These are phyloP conservation scores for Lypha dubia DNA, from an alignment of 2,888 invertebrate genomes.

Conservation along the genomic window DNA sequence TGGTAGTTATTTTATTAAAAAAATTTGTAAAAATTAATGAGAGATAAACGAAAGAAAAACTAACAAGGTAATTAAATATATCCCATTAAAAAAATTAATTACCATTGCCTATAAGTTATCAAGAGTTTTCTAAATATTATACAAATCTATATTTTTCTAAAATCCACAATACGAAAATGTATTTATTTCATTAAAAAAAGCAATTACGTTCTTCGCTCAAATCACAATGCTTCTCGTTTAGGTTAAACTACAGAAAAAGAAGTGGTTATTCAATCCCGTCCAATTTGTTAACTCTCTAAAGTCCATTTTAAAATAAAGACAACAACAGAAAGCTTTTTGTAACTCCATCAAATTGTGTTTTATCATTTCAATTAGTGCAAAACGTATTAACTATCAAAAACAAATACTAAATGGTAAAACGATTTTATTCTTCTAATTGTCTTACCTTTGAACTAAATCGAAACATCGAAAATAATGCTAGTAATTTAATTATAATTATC, in stretches of 20 bases:
- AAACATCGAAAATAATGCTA: constrained; percentile 59
- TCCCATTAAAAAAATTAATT: too few species aligned
- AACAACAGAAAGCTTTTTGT: not conserved
- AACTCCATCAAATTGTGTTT: constrained; percentile 30
- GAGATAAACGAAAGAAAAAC: not conserved
- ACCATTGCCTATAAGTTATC: too few species aligned
- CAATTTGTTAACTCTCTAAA: constrained; percentile 32
- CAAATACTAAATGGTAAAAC: constrained; percentile 32
- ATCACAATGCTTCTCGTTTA: too few species aligned
- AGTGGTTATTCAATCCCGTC: constrained; percentile 21
- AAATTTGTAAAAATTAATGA: not conserved
- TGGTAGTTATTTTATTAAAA: not conserved
- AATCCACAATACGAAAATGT: too few species aligned
- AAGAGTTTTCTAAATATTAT: too few species aligned
- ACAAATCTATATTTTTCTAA: too few species aligned
- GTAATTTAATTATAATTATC: constrained; percentile 69
- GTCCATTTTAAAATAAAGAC: constrained; percentile 29
- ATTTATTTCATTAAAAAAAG: too few species aligned
- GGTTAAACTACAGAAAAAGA: too few species aligned
- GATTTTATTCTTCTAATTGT: not conserved
- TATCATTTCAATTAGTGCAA: constrained; percentile 47
- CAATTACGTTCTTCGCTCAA: too few species aligned
- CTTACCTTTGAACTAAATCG: constrained; percentile 26
- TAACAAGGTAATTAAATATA: not conserved
- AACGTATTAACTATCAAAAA: constrained; percentile 12